A percentile compares a stretch with the other conserved stretches of the same genome.
Evolutionary conservation across 1,140 invertebrate genomes (phyloP).

Genomic region (Leguminivora glycinivorella): DNA sequence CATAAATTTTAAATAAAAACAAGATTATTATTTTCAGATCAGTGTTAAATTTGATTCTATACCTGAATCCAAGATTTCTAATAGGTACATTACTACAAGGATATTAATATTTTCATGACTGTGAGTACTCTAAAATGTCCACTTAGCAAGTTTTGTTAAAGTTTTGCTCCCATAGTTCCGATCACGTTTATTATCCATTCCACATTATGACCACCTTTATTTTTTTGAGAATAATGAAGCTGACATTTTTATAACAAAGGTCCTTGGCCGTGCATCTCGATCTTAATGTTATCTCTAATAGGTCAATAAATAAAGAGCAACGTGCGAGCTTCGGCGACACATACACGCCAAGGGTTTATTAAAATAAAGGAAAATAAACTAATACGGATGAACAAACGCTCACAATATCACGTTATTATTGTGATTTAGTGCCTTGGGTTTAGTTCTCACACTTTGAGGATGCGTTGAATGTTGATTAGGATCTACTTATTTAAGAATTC

Average conservation of each 20-base stretch:
- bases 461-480: not conserved
- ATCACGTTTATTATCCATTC: constrained; percentile 43
- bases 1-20: too few relatives aligned
- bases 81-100: too few relatives aligned
- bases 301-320: constrained; percentile 77
- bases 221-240: constrained; percentile 75
- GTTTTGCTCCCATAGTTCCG: too few relatives aligned
- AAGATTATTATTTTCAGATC: too few relatives aligned
- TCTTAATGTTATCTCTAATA: constrained; percentile 79
- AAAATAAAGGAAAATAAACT: constrained; percentile 63
- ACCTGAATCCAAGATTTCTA: too few relatives aligned
- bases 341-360: constrained; percentile 68
- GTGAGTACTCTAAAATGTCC: constrained; percentile 24
- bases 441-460: not conserved
- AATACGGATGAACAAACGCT: constrained; percentile 50
- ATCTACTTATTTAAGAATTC: not conserved
- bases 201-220: constrained; percentile 60
- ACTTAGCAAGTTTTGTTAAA: too few relatives aligned
- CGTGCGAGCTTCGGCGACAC: constrained; percentile 77
- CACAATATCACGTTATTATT: constrained; percentile 54
- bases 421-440: not conserved
- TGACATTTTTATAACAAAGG: constrained; percentile 79
- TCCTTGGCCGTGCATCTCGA: constrained; percentile 78
- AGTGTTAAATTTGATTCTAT: too few relatives aligned
- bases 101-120: too few relatives aligned